Base-by-base conservation (phyloP, 2,113 vertebrate genomes). In the Tachycineta bicolor region DNA sequence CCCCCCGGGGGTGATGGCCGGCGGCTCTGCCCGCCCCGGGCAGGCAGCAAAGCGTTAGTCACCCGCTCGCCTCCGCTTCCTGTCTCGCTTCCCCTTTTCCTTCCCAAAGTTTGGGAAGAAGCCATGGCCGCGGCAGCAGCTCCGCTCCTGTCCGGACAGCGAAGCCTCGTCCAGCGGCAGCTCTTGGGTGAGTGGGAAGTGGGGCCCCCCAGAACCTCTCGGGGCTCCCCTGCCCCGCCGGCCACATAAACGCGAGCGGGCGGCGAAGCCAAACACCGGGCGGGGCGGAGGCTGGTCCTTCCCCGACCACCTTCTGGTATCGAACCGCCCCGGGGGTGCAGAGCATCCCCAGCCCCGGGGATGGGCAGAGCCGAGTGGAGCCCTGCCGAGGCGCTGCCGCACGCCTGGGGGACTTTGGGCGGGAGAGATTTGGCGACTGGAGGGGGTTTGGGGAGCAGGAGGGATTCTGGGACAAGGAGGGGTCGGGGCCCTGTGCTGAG, bases 1-100 rank as follows among this genome's bases (percentile, higher is more conserved):
- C 55, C 31, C 15, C 2, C 5, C 2, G 26, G 12, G 21, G 21
- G 10, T 58, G 70, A 52, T 33, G 39, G 15, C 43, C 16, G 23
- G 8, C 20, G 19, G 62, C 10, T 37, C 39, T 43, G 87, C 29
- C 26, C 31, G 16, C 9, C 15, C 26, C 11, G 24, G 31, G 34
- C 93, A 43, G 84, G 68, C 80, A 81, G 28, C 77, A 49, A 29
- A 75, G 77, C 23, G 81, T 81, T 85, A 89, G 79, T 26, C 41
- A 31, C 47, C n/a, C n/a, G 9, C 55, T 63, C 52, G 49, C 14
- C 16, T 56, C 52, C 58, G 3, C 76, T 96, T 95, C 95, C 95
- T 93, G 92, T 10, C 13, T 49, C 9, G 71, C 77, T 96, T 96
- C 96, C 89, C 47, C 20, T 94, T 95, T 70, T 19, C 73, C 29